Evolutionary conservation across 2,888 invertebrate species (phyloP).

Genomic region (Rambutsinella grinnellia): DNA sequence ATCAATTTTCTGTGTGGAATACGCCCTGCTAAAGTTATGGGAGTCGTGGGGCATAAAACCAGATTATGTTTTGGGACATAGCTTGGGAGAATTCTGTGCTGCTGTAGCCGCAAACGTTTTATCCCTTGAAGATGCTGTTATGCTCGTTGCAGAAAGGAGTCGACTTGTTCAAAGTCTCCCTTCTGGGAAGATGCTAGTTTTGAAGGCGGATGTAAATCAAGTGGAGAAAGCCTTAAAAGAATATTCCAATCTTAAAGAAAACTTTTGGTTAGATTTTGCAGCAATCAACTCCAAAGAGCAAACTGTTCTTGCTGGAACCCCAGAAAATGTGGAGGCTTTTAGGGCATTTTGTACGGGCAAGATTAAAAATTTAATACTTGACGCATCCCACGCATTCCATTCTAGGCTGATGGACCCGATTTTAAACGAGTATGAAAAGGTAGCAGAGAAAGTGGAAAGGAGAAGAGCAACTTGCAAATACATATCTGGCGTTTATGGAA

Average conservation of each 20-base stretch:
- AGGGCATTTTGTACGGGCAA: neutral
- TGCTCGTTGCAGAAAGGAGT: slow-evolving; percentile 50
- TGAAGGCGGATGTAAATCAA: slow-evolving; percentile 32
- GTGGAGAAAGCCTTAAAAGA: slow-evolving; percentile 14
- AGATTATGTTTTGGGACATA: slow-evolving; percentile 48
- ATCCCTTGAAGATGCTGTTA: slow-evolving; percentile 46
- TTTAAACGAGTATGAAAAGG: slow-evolving; percentile 6
- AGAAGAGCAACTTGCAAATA: neutral
- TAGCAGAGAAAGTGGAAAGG: slow-evolving; percentile 11
- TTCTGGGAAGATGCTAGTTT: slow-evolving; percentile 52
- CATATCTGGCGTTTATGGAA: slow-evolving; percentile 10
- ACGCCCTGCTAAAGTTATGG: slow-evolving; percentile 20
- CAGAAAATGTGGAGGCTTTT: slow-evolving; percentile 1
- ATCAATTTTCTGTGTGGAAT: slow-evolving; percentile 52
- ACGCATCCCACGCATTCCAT: slow-evolving; percentile 36
- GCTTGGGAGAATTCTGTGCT: slow-evolving; percentile 56
- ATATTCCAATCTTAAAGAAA: slow-evolving; percentile 21
- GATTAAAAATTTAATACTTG: slow-evolving; percentile 29
- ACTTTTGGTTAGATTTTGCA: slow-evolving; percentile 51
- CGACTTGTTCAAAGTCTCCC: slow-evolving; percentile 40
- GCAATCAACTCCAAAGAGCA: slow-evolving; percentile 56
- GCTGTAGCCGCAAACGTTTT: slow-evolving; percentile 44
- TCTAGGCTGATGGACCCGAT: slow-evolving; percentile 40
- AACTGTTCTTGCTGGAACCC: slow-evolving; percentile 47
- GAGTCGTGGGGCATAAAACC: slow-evolving; percentile 17